Base-by-base conservation (phyloP, 2,113 vertebrate species). In the Terrapene triunguis region DNA sequence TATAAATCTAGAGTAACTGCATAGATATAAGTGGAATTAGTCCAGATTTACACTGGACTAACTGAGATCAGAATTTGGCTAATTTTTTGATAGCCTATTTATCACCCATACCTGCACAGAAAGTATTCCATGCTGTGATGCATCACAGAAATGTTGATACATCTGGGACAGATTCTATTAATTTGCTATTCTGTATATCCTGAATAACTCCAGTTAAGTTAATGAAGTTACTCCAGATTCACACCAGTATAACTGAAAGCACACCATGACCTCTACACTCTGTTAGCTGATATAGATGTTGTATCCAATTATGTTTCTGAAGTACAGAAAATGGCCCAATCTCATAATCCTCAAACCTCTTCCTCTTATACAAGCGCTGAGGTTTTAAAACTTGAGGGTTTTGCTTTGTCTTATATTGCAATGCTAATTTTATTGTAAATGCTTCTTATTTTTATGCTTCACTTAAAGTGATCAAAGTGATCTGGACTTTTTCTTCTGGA, bases 321-420 rank as follows among this genome's bases (percentile, higher is more conserved):
- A 85, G 6, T 44, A 50, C 7, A 13, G 1, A 55, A 38, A 74
- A 1, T 11, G 50, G 72, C 9, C 0, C 0, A 59, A 10, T 74
- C 21, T 8, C 47, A 65, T 16, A 89, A 27, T 27, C 42, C 38
- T 76, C 12, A 44, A 44, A n/a, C 17, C 0, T 1, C 3, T 84
- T 92, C 1, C 17, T 57, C 85, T 83, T 80, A 6, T 72, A 80
- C 19, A 4, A 80, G 59, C 48, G 62, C 21, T 44, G 29, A 92
- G 57, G 8, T 0, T 3, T 3, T 44, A 32, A 59, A 62, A 80
- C 5, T 57, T 5, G 17, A 21, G 3, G 53, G 29, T 10, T 9
- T 17, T 1, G 48, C 82, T 88, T 82, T 53, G 3, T 50, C 35
- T 51, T 13, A 88, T 74, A 32, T 10, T 4, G 44, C 8, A 14